A percentile compares a stretch with the other conserved stretches of the same genome.
Conservation (phyloP, 2,113 vertebrate species). For the Bagarius yarrelli region DNA sequence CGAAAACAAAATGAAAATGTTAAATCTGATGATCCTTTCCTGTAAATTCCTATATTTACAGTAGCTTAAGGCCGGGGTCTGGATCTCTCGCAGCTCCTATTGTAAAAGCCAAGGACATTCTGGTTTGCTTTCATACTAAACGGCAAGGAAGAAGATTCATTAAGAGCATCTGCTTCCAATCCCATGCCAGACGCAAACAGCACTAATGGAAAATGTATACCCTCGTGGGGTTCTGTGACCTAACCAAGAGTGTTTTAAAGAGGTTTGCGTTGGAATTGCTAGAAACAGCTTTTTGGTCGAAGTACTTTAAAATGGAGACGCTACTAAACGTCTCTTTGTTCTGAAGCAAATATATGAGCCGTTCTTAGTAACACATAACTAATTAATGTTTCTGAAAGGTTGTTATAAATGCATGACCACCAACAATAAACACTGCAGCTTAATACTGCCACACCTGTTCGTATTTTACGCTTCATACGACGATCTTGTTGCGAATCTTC, state of each 20-base stretch:
- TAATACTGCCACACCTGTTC: constrained; percentile 1
- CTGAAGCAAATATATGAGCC: not conserved
- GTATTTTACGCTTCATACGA: constrained; percentile 1
- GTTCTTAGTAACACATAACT: not conserved
- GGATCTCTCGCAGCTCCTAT: constrained; percentile 27
- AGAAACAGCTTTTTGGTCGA: not conserved
- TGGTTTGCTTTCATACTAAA: constrained; percentile 54
- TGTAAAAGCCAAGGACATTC: constrained; percentile 48
- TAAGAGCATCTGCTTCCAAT: constrained; percentile 50
- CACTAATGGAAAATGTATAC: constrained; percentile 46
- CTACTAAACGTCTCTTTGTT: not conserved
- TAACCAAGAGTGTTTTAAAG: constrained; percentile 11
- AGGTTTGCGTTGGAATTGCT: not conserved
- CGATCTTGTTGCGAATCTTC: not conserved
- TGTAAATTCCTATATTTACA: constrained; percentile 32
- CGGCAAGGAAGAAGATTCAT: constrained; percentile 33
- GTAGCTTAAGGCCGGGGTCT: constrained; percentile 41
- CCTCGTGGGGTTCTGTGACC: constrained; percentile 22
- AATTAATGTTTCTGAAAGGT: not conserved
- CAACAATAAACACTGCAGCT: not conserved
- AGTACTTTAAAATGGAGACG: not conserved
- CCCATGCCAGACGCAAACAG: constrained; percentile 38
- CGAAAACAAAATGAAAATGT: not conserved
- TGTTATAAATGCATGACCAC: not conserved
- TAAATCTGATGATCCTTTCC: constrained; percentile 37